A percentile compares a stretch with the other conserved stretches of the same genome.
Evolutionary conservation across 2,888 invertebrate species (phyloP).

Genomic region (Trissonchulus sp.): DNA sequence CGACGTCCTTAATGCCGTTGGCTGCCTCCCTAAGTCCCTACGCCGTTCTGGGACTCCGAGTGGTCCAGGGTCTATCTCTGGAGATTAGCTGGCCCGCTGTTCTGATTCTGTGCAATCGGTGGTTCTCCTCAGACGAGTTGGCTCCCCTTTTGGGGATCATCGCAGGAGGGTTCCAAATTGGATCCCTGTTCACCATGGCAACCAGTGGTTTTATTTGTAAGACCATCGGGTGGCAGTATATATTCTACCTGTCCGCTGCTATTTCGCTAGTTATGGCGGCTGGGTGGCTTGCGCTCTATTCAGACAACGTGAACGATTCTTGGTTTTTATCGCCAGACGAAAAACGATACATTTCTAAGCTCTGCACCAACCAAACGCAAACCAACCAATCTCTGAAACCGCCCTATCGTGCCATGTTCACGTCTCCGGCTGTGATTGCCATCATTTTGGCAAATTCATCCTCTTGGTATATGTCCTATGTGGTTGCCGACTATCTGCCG

Average conservation of each 20-base stretch:
- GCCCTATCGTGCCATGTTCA: not conserved
- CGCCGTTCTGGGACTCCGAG: slow-evolving; percentile 3
- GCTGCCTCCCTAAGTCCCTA: not conserved
- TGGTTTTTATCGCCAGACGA: not conserved
- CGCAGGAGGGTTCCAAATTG: not conserved
- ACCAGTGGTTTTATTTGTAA: not conserved
- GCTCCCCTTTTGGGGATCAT: not conserved
- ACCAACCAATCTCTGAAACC: not conserved
- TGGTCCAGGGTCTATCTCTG: not conserved
- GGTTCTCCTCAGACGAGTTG: not conserved
- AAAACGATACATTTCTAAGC: not conserved
- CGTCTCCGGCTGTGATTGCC: slow-evolving; percentile 2
- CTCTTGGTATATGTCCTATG: not conserved
- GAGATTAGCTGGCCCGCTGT: slow-evolving; percentile 3
- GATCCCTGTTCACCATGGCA: not conserved
- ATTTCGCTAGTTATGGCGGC: slow-evolving; percentile 3
- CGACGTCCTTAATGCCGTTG: not conserved
- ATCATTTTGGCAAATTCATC: not conserved
- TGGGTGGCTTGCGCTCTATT: slow-evolving; percentile 11
- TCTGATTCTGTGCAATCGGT: not conserved
- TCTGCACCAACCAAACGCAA: not conserved
- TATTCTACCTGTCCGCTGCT: slow-evolving; percentile 16
- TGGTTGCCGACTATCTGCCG: slow-evolving; percentile 2
- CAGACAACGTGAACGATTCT: not conserved
- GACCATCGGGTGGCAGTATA: slow-evolving; percentile 17